Base-by-base conservation (phyloP, 1,140 invertebrate species). In the Rhynchophorus ferrugineus region DNA sequence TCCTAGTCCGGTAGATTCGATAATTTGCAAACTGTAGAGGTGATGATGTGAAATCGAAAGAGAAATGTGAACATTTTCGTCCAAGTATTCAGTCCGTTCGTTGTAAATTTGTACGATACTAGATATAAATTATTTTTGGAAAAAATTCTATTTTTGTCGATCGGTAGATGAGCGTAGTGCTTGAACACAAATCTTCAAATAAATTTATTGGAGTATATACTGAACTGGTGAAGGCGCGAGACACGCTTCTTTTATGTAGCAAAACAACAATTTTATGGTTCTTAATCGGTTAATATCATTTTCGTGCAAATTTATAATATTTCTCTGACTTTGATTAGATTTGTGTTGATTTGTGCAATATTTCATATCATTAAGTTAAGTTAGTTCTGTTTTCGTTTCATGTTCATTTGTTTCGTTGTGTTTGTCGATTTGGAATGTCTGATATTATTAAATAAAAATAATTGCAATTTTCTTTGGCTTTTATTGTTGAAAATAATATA, bases 311-410 rank as follows among this genome's bases (percentile, higher is more conserved):
- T 6, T 6, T 29, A 29, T 29, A 29, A 29, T 29, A 29, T 6
- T 11, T 29, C 11, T 11, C 24, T 29, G 24, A 29, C 5, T 29
- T 29, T 14, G 7, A 6, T 19, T 19, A 13, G 13, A 38, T 7
- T 38, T 14, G 37, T 6, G 5, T 38, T 19, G 33, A n/a, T 14
- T 7, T 38, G 18, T 38, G 37, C 17, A 38, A 38, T 38, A 38
- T 38, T 38, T 38, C 17, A 38, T 38, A 38, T 29, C 24, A 29
- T 11, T 29, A 29, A 11, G 24, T 38, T 38, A n/a, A n/a, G n/a
- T n/a, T n/a, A n/a, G n/a, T n/a, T n/a, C n/a, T n/a, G n/a, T n/a
- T n/a, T n/a, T n/a, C n/a, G n/a, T n/a, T n/a, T n/a, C n/a, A n/a
- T n/a, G n/a, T n/a, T n/a, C n/a, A n/a, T n/a, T n/a, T n/a, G n/a